Percentiles rank a stretch among this genome's conserved stretches.
Evolutionary conservation across 1,140 invertebrate genomes (phyloP).

Genomic region (Elymnias hypermnestra): DNA sequence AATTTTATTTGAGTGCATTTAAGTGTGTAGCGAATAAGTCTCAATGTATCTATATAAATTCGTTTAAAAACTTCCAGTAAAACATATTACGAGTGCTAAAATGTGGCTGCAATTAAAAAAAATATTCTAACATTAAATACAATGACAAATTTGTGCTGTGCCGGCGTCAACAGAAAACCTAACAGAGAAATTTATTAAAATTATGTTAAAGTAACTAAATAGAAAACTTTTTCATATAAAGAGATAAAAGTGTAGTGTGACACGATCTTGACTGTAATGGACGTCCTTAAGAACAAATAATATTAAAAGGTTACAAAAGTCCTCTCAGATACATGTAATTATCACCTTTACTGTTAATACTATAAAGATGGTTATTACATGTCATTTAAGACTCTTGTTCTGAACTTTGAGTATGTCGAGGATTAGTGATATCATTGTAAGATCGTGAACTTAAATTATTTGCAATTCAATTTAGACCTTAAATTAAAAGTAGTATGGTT

Average conservation of each 20-base stretch:
- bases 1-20: too few species aligned
- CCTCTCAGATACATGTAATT: slow-evolving; percentile 15
- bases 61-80: too few species aligned
- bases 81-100: too few species aligned
- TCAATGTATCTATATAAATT: too few species aligned
- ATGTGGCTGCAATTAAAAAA: too few species aligned
- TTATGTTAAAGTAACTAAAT: background rate
- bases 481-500: slow-evolving; percentile 22
- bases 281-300: slow-evolving; percentile 39
- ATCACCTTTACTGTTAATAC: slow-evolving; percentile 25
- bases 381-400: slow-evolving; percentile 22
- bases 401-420: slow-evolving; percentile 39
- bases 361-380: slow-evolving; percentile 28
- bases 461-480: slow-evolving; percentile 26
- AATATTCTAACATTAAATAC: too few species aligned
- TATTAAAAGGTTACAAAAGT: slow-evolving; percentile 25
- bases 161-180: too few species aligned
- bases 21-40: too few species aligned
- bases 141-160: too few species aligned
- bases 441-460: slow-evolving; percentile 38
- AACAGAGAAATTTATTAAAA: too few species aligned
- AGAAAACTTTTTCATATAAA: slow-evolving; percentile 10
- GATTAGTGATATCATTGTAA: slow-evolving; percentile 49
- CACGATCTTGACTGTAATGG: slow-evolving; percentile 35
- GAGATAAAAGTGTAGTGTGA: slow-evolving; percentile 36